phyloP scores from a whole-genome alignment of 2,797 vertebrate species.

The Gambusia yucatana region DNA sequence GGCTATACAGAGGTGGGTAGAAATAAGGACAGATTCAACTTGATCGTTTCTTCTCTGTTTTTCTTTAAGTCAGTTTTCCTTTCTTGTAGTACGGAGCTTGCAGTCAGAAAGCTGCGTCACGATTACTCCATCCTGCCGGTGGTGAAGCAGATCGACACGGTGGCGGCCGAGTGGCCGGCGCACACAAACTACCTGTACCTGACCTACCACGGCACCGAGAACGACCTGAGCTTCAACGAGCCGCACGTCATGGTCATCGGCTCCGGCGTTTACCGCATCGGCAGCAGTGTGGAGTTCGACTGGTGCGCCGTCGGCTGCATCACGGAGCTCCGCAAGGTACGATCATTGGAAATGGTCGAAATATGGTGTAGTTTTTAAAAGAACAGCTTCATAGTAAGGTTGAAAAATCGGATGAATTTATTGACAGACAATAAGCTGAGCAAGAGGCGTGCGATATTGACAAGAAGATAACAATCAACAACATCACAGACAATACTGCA shows the following conservation, averaged over 20 bases:
- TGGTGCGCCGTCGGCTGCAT: slow-evolving; percentile 98
- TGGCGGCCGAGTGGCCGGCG: slow-evolving; percentile 96
- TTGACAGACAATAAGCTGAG: no score
- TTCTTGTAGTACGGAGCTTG: slow-evolving; percentile 90
- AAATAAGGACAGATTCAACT: not conserved
- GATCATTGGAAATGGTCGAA: rapidly evolving
- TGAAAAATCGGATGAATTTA: no score
- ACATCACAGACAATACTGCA: no score
- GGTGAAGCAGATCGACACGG: slow-evolving; percentile 98
- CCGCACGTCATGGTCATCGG: slow-evolving; percentile 96
- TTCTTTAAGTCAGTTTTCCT: not conserved
- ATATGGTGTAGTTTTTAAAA: not conserved
- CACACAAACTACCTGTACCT: slow-evolving; percentile 97
- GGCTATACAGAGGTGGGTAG: slow-evolving; percentile 90
- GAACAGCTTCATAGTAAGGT: not conserved
- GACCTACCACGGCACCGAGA: slow-evolving; percentile 89
- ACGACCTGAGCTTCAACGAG: slow-evolving; percentile 87
- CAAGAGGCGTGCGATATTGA: no score
- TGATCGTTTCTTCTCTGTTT: not conserved
- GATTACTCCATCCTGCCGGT: slow-evolving; percentile 91
- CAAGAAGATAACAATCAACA: no score
- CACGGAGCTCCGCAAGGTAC: slow-evolving; percentile 92
- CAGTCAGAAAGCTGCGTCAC: slow-evolving; percentile 89
- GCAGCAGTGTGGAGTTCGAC: slow-evolving; percentile 97
- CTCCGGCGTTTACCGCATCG: slow-evolving; percentile 96